A percentile compares a stretch with the other conserved stretches of the same genome.
Conservation (phyloP, 2,113 vertebrate species). For the Drymodes brunneopygia region DNA sequence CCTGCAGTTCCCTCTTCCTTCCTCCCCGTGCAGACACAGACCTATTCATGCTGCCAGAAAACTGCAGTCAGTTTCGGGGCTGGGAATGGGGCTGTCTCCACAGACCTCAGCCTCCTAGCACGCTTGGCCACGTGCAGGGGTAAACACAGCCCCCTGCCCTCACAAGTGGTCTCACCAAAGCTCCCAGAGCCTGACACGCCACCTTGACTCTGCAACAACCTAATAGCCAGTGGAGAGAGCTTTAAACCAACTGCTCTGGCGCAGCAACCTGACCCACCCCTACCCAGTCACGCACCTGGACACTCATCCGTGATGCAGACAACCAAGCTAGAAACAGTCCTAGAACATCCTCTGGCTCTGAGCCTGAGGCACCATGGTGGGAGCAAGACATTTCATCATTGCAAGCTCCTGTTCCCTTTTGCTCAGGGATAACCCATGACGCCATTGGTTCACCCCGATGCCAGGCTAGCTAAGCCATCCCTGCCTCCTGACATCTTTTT, state of each 20-base stretch:
- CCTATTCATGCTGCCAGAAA: not conserved
- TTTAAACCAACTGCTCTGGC: not conserved
- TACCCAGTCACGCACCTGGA: not conserved
- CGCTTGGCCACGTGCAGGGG: not conserved
- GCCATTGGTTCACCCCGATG: not conserved
- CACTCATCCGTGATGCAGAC: not conserved
- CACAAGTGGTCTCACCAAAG: conserved; percentile 1
- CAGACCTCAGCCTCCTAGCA: not conserved
- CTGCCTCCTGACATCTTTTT: not conserved
- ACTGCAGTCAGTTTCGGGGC: not conserved
- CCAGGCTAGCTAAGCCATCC: not conserved
- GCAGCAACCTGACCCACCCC: not conserved
- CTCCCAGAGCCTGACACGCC: not conserved
- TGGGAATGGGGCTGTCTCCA: not conserved
- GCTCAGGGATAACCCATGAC: not conserved
- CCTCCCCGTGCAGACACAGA: not conserved
- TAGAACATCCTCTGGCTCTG: not conserved
- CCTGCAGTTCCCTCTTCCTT: not conserved
- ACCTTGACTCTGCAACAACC: conserved; percentile 5
- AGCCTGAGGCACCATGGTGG: not conserved
- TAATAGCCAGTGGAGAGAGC: conserved; percentile 1
- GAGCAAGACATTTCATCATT: not conserved
- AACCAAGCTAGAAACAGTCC: not conserved
- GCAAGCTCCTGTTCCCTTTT: not conserved
- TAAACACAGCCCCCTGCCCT: not conserved